Evolutionary conservation across 2,113 vertebrate species (phyloP), one percentile per base, ranked within the genome.

Genomic region (Poicephalus gulielmi): DNA sequence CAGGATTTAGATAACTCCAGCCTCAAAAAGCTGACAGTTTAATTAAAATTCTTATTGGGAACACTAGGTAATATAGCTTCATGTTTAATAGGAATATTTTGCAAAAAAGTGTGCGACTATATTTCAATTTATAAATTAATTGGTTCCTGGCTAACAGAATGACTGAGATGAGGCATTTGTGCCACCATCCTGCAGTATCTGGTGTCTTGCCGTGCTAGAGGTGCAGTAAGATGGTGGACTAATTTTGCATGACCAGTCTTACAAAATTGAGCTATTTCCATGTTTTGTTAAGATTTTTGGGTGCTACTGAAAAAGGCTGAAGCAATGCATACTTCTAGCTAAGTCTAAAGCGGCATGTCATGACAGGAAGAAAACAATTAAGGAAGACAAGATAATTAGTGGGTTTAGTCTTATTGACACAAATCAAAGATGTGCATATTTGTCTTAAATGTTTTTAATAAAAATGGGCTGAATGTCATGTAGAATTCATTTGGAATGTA

Each of bases 31-130:
- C 77, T 97, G 96, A 96, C 94, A 97, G 92, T 97, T 96, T 97
- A 97, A 97, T 98, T 97, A 97, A 96, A 96, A 95, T 94, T 82
- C 89, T 96, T 81, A 37, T 82, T 94, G 85, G 83, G 82, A 94
- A 82, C 41, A 13, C 71, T 82, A 77, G 79, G 83, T 96, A 90
- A 96, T 90, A 92, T 47, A 92, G 88, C 82, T 92, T 92, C 19
- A 57, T 50, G 41, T 97, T 91, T 93, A 92, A 94, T 83, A 64
- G 81, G 80, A 91, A 78, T 88, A 75, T 74, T 90, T 86, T 95
- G 83, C 92, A 90, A 95, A 97, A 94, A 94, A 95, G 69, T 46
- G 37, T 73, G 71, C 46, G 89, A 52, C n/a, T 80, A 8, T 60
- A 49, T 66, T 96, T 96, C 71, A 75, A 68, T 94, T 90, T 82